Evolutionary conservation across 2,113 vertebrate species (phyloP).

Genomic region (Telmatochromis sp.): DNA sequence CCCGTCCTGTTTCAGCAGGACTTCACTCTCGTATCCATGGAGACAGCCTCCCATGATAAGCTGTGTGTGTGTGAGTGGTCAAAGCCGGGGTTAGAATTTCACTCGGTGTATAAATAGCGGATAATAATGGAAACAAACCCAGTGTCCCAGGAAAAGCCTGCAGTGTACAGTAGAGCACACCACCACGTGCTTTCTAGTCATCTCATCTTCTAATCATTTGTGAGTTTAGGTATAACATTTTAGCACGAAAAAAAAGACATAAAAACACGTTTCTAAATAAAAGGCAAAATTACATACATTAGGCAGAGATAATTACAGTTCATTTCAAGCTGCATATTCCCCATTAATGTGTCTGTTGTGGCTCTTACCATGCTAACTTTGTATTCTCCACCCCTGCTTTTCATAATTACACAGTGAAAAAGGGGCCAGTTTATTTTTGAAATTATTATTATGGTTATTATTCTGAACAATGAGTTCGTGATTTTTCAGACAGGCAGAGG

Average conservation of each 20-base stretch:
- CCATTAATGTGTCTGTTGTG: neutral
- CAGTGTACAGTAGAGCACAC: neutral
- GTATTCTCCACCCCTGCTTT: neutral
- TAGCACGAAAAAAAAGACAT: neutral
- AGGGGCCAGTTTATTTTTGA: neutral
- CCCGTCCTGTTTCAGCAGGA: neutral
- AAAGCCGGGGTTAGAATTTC: slow-evolving; percentile 28
- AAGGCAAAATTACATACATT: neutral
- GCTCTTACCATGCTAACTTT: neutral
- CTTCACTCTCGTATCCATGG: slow-evolving; percentile 46
- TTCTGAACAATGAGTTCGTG: neutral
- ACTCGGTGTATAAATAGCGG: slow-evolving; percentile 36
- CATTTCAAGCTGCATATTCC: neutral
- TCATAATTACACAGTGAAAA: neutral
- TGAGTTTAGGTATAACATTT: neutral
- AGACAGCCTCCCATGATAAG: slow-evolving; percentile 26
- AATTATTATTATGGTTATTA: neutral
- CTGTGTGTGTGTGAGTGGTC: slow-evolving; percentile 8
- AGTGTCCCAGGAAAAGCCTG: neutral
- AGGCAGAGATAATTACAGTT: neutral
- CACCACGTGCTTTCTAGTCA: neutral
- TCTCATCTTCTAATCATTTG: neutral
- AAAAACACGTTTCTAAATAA: neutral
- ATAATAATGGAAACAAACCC: slow-evolving; percentile 35
- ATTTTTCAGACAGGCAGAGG: neutral